phyloP scores from a whole-genome alignment of 2,797 vertebrate species.

The Rallus crepitans region DNA sequence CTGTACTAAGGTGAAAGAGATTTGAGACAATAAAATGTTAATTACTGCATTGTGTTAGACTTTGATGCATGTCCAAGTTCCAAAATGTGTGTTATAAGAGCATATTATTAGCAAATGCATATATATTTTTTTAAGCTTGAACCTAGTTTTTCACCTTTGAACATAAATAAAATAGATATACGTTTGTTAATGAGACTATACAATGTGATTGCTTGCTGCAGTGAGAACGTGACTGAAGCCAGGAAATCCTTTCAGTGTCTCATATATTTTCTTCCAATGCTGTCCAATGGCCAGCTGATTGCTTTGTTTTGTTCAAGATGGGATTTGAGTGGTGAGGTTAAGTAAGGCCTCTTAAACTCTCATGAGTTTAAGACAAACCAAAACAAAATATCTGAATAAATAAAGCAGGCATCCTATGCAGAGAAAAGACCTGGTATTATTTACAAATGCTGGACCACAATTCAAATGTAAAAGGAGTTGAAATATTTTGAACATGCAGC shows the following conservation, averaged over 20 bases:
- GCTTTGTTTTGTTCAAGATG: background rate
- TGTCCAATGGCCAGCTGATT: background rate
- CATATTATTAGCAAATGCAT: background rate
- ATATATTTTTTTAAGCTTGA: background rate
- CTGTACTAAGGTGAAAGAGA: background rate
- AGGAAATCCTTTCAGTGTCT: background rate
- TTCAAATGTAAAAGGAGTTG: background rate
- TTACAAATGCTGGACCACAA: background rate
- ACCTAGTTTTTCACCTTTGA: background rate
- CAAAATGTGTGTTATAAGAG: background rate
- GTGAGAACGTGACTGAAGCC: background rate
- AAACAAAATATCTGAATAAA: background rate
- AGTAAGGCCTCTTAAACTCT: background rate
- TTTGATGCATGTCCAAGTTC: background rate
- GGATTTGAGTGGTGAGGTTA: background rate
- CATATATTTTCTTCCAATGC: background rate
- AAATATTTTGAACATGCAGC: background rate
- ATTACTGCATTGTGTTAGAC: background rate
- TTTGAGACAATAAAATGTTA: background rate
- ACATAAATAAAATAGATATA: background rate
- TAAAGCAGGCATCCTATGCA: background rate
- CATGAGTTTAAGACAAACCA: background rate
- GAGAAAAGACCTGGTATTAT: background rate
- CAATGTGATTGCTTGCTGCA: background rate
- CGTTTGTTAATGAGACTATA: background rate